A percentile compares a stretch with the other conserved stretches of the same genome.
Evolutionary conservation across 2,113 vertebrate species (phyloP).

Genomic region (Emydocephalus ijimae): DNA sequence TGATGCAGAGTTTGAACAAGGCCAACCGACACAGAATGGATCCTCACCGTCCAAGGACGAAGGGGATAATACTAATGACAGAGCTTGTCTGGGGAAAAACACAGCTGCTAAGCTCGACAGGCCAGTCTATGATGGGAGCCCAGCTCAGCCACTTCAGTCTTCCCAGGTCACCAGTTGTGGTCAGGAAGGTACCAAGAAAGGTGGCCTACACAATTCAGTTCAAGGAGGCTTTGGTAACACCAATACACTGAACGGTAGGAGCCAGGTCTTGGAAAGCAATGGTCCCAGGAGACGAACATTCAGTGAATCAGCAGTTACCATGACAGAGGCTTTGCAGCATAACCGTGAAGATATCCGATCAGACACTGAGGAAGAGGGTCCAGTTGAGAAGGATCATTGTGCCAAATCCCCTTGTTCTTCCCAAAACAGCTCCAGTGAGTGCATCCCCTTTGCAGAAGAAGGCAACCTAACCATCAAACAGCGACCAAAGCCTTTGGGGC

Average conservation of each 20-base stretch:
- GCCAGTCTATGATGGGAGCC: constrained; percentile 20
- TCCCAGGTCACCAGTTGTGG: background rate
- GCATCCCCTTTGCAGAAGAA: constrained; percentile 90
- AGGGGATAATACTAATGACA: background rate
- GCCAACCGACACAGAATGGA: constrained; percentile 43
- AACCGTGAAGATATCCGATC: constrained; percentile 53
- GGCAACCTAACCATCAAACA: constrained; percentile 96
- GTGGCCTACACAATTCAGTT: rapidly evolving
- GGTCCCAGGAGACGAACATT: constrained; percentile 71
- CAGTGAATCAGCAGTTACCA: constrained; percentile 69
- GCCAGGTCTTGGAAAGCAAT: constrained; percentile 40
- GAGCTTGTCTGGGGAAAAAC: constrained; percentile 51
- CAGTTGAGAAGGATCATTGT: constrained; percentile 26
- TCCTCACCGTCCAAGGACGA: rapidly evolving
- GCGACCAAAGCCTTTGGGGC: constrained; percentile 74
- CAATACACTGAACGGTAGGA: background rate
- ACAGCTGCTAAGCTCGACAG: constrained; percentile 68
- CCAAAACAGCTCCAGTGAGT: constrained; percentile 77
- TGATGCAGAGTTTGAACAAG: constrained; percentile 14
- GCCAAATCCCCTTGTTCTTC: constrained; percentile 57
- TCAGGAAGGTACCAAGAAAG: background rate
- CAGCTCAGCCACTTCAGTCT: constrained; percentile 29
- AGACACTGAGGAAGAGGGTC: constrained; percentile 67
- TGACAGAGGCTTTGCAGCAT: constrained; percentile 34
- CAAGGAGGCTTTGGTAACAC: rapidly evolving